Conservation (phyloP, 1,140 invertebrate genomes). For the Leptonema lineaticorne region DNA sequence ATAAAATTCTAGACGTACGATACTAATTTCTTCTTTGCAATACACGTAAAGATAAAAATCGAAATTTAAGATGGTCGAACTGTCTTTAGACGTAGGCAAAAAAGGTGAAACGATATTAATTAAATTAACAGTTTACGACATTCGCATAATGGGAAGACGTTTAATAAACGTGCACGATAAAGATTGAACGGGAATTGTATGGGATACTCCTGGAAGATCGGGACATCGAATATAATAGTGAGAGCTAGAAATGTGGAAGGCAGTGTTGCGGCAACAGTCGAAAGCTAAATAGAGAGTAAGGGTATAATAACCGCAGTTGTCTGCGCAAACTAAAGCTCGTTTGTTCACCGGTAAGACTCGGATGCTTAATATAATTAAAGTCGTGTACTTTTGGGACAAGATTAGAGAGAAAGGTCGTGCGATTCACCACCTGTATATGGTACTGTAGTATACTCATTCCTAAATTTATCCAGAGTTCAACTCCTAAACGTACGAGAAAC, state of each 20-base stretch:
- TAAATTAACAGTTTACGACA: neutral
- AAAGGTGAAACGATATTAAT: neutral
- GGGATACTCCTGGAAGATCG: neutral
- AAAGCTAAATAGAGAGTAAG: constrained; percentile 2
- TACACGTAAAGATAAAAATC: too few relatives aligned
- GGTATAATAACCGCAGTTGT: constrained; percentile 7
- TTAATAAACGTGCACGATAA: neutral
- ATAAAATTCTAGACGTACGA: too few relatives aligned
- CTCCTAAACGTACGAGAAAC: too few relatives aligned
- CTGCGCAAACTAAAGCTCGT: constrained; percentile 8
- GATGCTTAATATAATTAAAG: constrained; percentile 15
- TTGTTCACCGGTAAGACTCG: constrained; percentile 6
- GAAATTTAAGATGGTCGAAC: too few relatives aligned
- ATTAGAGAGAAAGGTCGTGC: neutral
- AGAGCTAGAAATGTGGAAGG: neutral
- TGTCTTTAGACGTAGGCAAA: neutral
- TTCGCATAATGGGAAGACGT: neutral
- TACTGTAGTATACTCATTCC: too few relatives aligned
- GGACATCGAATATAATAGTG: neutral
- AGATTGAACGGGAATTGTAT: neutral
- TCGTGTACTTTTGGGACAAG: constrained; percentile 2
- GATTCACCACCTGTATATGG: neutral
- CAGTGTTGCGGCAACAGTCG: too few relatives aligned
- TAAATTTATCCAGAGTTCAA: too few relatives aligned
- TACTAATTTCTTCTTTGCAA: too few relatives aligned